Evolutionary conservation across 2,888 invertebrate species (phyloP).

Genomic region (Melinopterus prodromus): DNA sequence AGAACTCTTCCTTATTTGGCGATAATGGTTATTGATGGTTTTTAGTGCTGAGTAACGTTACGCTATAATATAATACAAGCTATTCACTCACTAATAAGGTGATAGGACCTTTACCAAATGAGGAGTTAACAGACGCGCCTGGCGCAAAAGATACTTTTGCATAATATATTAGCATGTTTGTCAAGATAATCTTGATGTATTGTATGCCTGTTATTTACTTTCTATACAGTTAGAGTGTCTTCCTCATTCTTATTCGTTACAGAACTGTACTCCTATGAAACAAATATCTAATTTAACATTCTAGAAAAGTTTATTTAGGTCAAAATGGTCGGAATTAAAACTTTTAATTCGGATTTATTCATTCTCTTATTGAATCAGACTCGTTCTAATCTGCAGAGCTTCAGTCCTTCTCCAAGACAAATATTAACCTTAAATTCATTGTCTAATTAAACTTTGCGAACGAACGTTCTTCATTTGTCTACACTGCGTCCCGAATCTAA

Average conservation of each 20-base stretch:
- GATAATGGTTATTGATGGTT: not conserved
- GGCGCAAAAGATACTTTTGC: not conserved
- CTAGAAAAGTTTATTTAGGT: too few species aligned
- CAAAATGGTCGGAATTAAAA: not conserved
- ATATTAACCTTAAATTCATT: not conserved
- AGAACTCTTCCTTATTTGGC: not conserved
- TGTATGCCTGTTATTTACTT: not conserved
- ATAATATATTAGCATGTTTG: not conserved
- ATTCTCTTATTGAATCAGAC: not conserved
- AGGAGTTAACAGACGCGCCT: not conserved
- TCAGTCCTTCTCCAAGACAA: not conserved
- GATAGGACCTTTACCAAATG: slow-evolving; percentile 4
- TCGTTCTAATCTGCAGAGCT: not conserved
- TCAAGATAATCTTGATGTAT: not conserved
- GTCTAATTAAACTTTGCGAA: not conserved
- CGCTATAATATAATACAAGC: slow-evolving; percentile 4
- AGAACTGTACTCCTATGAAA: too few species aligned
- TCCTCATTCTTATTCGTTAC: too few species aligned
- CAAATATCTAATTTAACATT: too few species aligned
- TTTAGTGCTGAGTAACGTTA: not conserved
- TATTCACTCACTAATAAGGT: not conserved
- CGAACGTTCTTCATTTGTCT: not conserved
- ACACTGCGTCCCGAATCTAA: not conserved
- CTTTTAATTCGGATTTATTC: not conserved
- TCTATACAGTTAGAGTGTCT: too few species aligned